phyloP scores from a whole-genome alignment of 2,888 invertebrate species.

The Andrena minutula region DNA sequence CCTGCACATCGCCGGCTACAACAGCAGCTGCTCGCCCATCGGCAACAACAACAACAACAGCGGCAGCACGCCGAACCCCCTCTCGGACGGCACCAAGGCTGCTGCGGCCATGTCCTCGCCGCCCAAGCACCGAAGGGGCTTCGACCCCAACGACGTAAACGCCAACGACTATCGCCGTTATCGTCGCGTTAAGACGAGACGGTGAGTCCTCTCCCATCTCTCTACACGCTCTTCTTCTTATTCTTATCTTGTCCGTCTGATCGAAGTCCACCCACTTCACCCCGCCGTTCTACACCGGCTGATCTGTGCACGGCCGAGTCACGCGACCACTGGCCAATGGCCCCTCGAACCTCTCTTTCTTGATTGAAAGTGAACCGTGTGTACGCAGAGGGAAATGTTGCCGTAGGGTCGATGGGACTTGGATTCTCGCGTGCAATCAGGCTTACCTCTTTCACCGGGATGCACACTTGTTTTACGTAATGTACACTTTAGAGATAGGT shows the following conservation, averaged over 20 bases:
- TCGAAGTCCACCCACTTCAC: not conserved
- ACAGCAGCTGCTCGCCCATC: constrained; percentile 39
- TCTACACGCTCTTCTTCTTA: constrained; percentile 13
- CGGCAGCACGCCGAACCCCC: constrained; percentile 62
- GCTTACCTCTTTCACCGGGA: too few species aligned
- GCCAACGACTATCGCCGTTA: constrained; percentile 80
- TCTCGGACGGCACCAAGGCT: constrained; percentile 72
- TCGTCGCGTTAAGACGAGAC: constrained; percentile 81
- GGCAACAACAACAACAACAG: constrained; percentile 56
- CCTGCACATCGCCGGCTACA: constrained; percentile 65
- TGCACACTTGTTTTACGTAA: too few species aligned
- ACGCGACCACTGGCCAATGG: not conserved
- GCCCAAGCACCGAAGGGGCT: constrained; percentile 81
- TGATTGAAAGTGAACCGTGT: not conserved
- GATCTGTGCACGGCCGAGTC: not conserved
- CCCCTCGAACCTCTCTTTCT: not conserved
- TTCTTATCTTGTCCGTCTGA: constrained; percentile 3
- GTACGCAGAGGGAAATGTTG: too few species aligned
- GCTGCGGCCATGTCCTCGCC: constrained; percentile 80
- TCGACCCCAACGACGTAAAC: constrained; percentile 80
- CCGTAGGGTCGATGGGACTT: too few species aligned
- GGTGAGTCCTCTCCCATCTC: constrained; percentile 75
- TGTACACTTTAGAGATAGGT: too few species aligned
- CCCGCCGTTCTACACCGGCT: not conserved
- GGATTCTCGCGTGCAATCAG: too few species aligned